These are phyloP conservation scores for Tromatobia lineatoria DNA, from an alignment of 2,888 invertebrate genomes.

Conservation along the genomic window DNA sequence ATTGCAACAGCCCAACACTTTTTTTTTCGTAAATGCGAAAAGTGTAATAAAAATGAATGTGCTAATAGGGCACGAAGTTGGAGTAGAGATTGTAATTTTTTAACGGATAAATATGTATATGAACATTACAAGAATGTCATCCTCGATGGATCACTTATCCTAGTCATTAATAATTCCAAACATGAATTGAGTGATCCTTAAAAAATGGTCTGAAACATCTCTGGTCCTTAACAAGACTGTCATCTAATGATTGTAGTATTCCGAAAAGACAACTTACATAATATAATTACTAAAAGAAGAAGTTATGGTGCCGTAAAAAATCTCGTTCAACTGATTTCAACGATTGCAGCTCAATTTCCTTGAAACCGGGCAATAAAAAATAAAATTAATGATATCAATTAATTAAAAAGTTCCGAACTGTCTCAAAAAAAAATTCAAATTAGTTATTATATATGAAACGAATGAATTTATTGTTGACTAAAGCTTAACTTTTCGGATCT, in stretches of 20 bases:
- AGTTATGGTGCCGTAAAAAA: neutral
- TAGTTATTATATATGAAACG: too few species aligned
- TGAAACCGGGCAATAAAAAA: neutral
- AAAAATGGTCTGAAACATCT: neutral
- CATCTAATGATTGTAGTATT: constrained; percentile 5
- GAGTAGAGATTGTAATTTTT: too few species aligned
- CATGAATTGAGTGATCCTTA: too few species aligned
- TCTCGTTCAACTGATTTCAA: neutral
- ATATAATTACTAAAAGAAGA: neutral
- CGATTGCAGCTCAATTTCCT: neutral
- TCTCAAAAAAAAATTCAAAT: neutral
- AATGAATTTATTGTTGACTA: too few species aligned
- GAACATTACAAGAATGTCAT: constrained; percentile 17
- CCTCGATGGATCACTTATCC: too few species aligned
- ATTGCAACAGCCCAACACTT: constrained; percentile 16
- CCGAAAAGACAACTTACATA: neutral
- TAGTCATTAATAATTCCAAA: too few species aligned
- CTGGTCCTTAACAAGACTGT: neutral
- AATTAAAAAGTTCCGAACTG: neutral
- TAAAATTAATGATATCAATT: neutral
- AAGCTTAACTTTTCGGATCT: too few species aligned
- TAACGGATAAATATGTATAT: too few species aligned
- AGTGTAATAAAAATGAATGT: neutral
- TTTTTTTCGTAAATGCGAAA: constrained; percentile 14
- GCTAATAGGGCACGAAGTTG: constrained; percentile 39